A percentile compares a stretch with the other conserved stretches of the same genome.
Conservation (phyloP, 2,113 vertebrate genomes). For the Xiphophorus couchianus region DNA sequence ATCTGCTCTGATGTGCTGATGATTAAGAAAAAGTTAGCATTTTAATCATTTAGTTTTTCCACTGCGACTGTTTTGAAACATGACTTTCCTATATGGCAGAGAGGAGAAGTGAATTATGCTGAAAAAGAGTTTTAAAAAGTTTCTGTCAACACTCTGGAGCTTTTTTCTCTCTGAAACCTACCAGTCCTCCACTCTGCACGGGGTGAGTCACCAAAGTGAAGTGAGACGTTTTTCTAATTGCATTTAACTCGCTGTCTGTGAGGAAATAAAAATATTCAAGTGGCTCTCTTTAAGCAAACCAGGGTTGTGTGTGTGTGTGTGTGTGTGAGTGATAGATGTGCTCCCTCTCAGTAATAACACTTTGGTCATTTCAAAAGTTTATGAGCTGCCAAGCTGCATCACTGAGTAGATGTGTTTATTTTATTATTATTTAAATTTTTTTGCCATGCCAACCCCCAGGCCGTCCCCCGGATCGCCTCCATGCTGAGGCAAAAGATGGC, state of each 20-base stretch:
- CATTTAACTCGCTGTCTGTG: not conserved
- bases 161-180: not conserved
- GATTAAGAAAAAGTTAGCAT: not conserved
- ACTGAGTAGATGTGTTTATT: conserved; percentile 45
- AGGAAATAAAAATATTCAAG: not conserved
- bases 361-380: conserved; percentile 39
- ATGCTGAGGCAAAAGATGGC: conserved; percentile 81
- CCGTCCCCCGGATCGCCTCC: conserved; percentile 62
- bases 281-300: conserved; percentile 12
- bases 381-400: conserved; percentile 46
- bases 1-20: not conserved
- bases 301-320: not conserved
- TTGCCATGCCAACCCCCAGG: conserved; percentile 56
- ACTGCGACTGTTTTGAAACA: not conserved
- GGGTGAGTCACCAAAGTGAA: conserved; percentile 11
- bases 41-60: not conserved
- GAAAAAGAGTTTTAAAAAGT: conserved; percentile 18
- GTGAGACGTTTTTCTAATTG: not conserved
- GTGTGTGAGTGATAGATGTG: conserved; percentile 20
- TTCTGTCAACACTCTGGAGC: not conserved
- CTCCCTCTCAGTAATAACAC: conserved; percentile 25
- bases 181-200: not conserved
- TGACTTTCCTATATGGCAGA: not conserved
- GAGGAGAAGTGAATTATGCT: not conserved
- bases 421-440: conserved; percentile 3